Evolutionary conservation across 2,888 invertebrate species (phyloP).

Genomic region (Podotricha telesiphe): DNA sequence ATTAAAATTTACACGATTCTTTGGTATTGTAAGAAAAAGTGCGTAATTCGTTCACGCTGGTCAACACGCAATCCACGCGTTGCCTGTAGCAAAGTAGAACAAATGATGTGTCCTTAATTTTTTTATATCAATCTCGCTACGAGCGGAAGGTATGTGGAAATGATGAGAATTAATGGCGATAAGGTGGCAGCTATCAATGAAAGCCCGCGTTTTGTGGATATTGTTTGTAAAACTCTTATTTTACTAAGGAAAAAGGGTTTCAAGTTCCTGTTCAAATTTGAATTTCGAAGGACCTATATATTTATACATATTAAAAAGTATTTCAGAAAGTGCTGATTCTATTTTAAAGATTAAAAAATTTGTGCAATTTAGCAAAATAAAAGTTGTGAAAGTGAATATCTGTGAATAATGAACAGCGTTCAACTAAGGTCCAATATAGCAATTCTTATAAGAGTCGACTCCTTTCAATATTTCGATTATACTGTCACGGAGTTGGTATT

Average conservation of each 20-base stretch:
- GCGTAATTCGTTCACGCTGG: neutral
- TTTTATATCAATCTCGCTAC: neutral
- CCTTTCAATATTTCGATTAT: conserved; percentile 29
- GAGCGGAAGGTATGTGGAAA: neutral
- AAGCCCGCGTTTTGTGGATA: neutral
- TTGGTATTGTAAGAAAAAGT: neutral
- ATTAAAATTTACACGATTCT: too few relatives aligned
- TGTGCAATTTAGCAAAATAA: too few relatives aligned
- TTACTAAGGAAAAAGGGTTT: too few relatives aligned
- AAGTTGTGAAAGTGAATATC: too few relatives aligned
- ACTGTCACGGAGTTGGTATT: conserved; percentile 34
- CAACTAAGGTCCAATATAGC: neutral
- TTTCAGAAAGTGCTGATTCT: too few relatives aligned
- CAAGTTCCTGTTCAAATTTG: too few relatives aligned
- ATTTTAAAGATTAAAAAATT: too few relatives aligned
- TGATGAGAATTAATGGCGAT: neutral
- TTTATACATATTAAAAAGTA: too few relatives aligned
- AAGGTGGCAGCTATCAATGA: neutral
- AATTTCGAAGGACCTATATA: too few relatives aligned
- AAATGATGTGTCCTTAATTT: neutral
- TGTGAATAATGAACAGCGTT: neutral
- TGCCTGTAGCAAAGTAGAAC: neutral
- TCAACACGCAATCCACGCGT: neutral
- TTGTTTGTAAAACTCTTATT: too few relatives aligned
- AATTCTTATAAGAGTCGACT: conserved; percentile 18